A percentile compares a stretch with the other conserved stretches of the same genome.
These are phyloP conservation scores for Tetanocera ferruginea DNA, from an alignment of 2,888 invertebrate species.

Conservation along the genomic window DNA sequence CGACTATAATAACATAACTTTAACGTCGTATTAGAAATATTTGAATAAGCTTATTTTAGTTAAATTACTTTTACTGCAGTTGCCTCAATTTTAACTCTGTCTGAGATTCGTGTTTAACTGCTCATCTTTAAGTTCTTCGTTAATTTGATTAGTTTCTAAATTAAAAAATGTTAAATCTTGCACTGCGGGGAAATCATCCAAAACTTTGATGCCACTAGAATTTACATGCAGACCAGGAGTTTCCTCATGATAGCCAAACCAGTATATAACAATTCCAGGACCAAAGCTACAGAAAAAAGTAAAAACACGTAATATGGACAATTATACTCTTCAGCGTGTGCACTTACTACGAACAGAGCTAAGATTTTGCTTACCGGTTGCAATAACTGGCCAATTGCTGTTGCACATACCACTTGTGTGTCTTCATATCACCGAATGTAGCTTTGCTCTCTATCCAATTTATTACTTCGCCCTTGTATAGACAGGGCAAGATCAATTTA, in stretches of 20 bases:
- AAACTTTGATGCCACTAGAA: conserved; percentile 74
- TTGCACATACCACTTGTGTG: conserved; percentile 84
- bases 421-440: conserved; percentile 88
- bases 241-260: conserved; percentile 88
- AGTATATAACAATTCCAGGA: conserved; percentile 93
- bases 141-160: conserved; percentile 39
- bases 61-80: too few relatives aligned
- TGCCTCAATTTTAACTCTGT: too few relatives aligned
- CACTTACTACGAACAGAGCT: background rate
- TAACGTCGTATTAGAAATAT: too few relatives aligned
- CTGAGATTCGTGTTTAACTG: too few relatives aligned
- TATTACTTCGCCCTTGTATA: conserved; percentile 85
- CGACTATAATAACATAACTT: too few relatives aligned
- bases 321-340: too few relatives aligned
- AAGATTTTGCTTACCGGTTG: conserved; percentile 73
- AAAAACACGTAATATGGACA: background rate
- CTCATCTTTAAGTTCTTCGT: background rate
- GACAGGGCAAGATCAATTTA: conserved; percentile 89
- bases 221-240: conserved; percentile 73
- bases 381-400: conserved; percentile 91
- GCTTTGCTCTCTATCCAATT: conserved; percentile 99
- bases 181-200: conserved; percentile 72
- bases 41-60: too few relatives aligned
- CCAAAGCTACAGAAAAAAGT: conserved; percentile 77
- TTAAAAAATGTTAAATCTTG: conserved; percentile 69